Evolutionary conservation across 2,888 invertebrate genomes (phyloP).

Genomic region (Morinoia aosen): DNA sequence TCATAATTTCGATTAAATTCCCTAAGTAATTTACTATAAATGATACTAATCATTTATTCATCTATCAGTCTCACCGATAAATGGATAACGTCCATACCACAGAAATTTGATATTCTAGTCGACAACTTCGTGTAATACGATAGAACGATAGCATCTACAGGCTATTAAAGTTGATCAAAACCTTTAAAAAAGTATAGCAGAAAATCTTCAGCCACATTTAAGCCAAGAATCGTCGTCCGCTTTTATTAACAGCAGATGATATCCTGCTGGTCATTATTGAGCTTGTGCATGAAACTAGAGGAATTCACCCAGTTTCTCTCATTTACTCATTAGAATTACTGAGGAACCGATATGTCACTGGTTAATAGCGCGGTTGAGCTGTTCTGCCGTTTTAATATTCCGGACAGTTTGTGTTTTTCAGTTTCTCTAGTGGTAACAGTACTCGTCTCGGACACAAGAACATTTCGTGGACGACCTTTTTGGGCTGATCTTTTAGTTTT

Average conservation of each 20-base stretch:
- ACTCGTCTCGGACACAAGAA: no score
- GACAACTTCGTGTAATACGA: neutral
- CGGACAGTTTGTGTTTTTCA: no score
- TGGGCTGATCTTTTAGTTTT: no score
- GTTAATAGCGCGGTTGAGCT: neutral
- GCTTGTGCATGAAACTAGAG: neutral
- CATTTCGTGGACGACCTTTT: no score
- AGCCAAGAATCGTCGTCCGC: neutral
- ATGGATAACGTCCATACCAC: neutral
- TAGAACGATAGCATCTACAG: neutral
- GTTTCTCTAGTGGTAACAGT: no score
- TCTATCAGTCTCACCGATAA: no score
- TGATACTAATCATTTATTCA: no score
- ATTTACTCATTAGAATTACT: neutral
- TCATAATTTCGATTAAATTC: neutral
- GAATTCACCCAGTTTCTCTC: neutral
- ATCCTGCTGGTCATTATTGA: neutral
- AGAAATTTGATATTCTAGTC: neutral
- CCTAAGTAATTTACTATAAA: neutral
- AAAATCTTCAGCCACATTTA: neutral
- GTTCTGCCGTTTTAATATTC: neutral
- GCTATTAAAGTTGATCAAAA: neutral
- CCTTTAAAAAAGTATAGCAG: neutral
- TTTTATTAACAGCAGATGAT: neutral
- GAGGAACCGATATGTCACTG: neutral